Base-by-base conservation (phyloP, 2,113 vertebrate genomes). In the Albula glossodonta region DNA sequence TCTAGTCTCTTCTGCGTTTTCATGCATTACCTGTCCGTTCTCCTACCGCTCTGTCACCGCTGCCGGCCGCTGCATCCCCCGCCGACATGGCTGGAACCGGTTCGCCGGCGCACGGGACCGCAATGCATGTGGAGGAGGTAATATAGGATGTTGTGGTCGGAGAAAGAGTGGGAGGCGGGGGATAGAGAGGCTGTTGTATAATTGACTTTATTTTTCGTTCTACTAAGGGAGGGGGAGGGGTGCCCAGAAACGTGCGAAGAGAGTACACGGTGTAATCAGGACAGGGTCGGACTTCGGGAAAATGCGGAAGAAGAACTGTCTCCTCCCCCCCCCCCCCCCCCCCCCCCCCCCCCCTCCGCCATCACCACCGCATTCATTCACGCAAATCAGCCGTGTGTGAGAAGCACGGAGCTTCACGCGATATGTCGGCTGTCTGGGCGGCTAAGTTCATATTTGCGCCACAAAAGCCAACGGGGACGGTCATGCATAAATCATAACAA, bases 1-100 rank as follows among this genome's bases (percentile, higher is more conserved):
- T 12, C 51, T 53, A 17, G 6, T 41, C 57, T 31, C 51, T 50
- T 4, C 56, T 52, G 63, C n/a, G 57, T 25, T 2, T 12, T 13
- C 52, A 22, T 8, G 22, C 50, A 57, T 31, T 92, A 92, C 92
- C 95, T 94, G 93, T 90, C 86, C 86, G 93, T 88, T 94, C 93
- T 83, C 90, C 92, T 86, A 90, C 87, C 88, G 91, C 80, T 93
- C 91, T 88, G 94, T 95, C 95, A 96, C 92, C 94, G 93, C 88
- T 92, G 88, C 90, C 92, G 90, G 91, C 91, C 91, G 91, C 91
- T 87, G 92, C 86, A 53, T 93, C 91, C 92, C 90, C 91, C 87
- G 90, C 93, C 93, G 95, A 95, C 95, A 96, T 96, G 94, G 95
- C 94, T 94, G 91, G 87, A 95, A 93, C 93, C 90, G 88, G 90